Percentiles rank a stretch among this genome's conserved stretches.
phyloP scores from a whole-genome alignment of 2,113 vertebrate species.

The Hystrix brachyura region DNA sequence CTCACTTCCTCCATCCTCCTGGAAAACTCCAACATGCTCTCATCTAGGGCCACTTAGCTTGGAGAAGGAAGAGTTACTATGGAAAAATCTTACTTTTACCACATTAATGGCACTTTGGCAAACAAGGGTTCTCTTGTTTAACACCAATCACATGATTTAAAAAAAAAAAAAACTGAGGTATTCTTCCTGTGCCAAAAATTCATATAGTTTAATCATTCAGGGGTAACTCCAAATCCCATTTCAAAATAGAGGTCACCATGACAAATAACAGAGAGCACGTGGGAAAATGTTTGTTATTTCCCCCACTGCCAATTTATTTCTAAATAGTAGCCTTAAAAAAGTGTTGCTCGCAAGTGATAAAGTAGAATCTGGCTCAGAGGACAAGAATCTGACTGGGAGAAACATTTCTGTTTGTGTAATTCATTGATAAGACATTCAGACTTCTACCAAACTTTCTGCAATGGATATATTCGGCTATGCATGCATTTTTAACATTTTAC shows the following conservation, averaged over 20 bases:
- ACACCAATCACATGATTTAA: neutral
- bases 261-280: neutral
- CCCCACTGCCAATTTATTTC: neutral
- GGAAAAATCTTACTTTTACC: constrained; percentile 53
- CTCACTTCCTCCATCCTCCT: neutral
- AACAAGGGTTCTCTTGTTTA: constrained; percentile 16
- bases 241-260: constrained; percentile 44
- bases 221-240: constrained; percentile 42
- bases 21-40: neutral
- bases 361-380: neutral
- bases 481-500: constrained; percentile 1
- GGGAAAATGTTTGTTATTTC: neutral
- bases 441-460: neutral
- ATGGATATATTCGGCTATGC: neutral
- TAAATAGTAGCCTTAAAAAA: neutral
- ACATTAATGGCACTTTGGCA: neutral
- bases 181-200: constrained; percentile 26
- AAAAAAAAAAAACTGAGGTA: neutral
- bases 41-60: neutral
- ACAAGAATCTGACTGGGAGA: neutral
- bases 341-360: neutral
- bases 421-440: constrained; percentile 21
- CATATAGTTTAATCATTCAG: constrained; percentile 26
- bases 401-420: constrained; percentile 1
- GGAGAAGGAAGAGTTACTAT: neutral